A percentile compares a stretch with the other conserved stretches of the same genome.
Evolutionary conservation across 2,113 vertebrate genomes (phyloP).

Genomic region (Chitala chitala): DNA sequence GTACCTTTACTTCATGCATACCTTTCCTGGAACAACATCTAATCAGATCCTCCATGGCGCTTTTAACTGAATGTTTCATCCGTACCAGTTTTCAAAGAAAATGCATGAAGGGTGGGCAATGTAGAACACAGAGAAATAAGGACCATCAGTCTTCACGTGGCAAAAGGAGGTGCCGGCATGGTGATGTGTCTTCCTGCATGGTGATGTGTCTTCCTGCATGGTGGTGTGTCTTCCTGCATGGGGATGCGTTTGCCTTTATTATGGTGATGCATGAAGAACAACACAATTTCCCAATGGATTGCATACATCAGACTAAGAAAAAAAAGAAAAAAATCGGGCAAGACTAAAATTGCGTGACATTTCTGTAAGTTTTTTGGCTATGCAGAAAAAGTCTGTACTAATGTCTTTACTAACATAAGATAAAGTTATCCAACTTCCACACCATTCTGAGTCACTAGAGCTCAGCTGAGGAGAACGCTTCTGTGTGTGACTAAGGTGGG

Average conservation of each 20-base stretch:
- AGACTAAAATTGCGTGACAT: too few species aligned
- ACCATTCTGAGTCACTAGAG: background rate
- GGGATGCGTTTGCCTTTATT: background rate
- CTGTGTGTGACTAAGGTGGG: background rate
- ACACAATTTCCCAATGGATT: background rate
- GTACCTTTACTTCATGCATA: too few species aligned
- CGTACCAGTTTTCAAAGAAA: background rate
- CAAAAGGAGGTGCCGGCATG: background rate
- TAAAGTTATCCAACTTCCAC: background rate
- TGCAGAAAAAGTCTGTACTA: background rate
- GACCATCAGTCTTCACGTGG: background rate
- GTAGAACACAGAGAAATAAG: background rate
- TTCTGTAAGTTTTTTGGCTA: too few species aligned
- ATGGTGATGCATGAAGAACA: background rate
- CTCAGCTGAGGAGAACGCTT: background rate
- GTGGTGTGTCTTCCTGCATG: background rate
- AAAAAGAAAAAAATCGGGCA: too few species aligned
- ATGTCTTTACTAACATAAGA: slow-evolving; percentile 4
- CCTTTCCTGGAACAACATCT: too few species aligned
- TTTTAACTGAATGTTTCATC: too few species aligned
- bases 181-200: background rate
- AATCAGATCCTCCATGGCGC: too few species aligned
- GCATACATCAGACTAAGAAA: too few species aligned
- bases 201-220: background rate
- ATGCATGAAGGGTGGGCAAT: background rate